Percentiles rank a stretch among this genome's conserved stretches.
These are phyloP conservation scores for Zoanthus sansibaricus DNA, from an alignment of 92 coral and sea anemone genomes.

Conservation along the genomic window DNA sequence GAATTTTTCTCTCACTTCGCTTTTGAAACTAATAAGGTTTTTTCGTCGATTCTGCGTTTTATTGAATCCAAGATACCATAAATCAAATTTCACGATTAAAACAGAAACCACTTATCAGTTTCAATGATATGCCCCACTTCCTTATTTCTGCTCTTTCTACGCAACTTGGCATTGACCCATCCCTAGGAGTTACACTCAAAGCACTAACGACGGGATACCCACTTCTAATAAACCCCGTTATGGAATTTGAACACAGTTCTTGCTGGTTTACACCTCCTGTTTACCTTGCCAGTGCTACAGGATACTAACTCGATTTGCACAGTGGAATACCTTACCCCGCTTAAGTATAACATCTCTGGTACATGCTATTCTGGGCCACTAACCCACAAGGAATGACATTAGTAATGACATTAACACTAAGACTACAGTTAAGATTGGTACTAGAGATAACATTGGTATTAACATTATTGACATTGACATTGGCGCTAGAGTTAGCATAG, in stretches of 20 bases:
- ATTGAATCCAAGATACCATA: slow-evolving; percentile 44
- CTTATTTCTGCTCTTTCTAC: slow-evolving; percentile 20
- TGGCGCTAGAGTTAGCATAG: no score
- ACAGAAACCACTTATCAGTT: slow-evolving; percentile 24
- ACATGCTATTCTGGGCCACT: slow-evolving; percentile 15
- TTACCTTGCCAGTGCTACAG: not conserved
- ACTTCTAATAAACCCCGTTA: not conserved
- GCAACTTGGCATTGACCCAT: not conserved
- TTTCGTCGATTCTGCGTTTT: slow-evolving; percentile 43
- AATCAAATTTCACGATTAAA: slow-evolving; percentile 20
- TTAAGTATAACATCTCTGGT: not conserved
- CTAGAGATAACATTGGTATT: no score
- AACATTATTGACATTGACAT: no score
- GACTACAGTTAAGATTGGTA: no score
- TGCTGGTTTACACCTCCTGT: slow-evolving; percentile 1
- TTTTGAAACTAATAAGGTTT: slow-evolving; percentile 49
- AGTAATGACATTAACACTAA: no score
- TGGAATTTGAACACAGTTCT: not conserved
- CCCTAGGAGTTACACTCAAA: slow-evolving; percentile 11
- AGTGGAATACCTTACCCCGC: not conserved
- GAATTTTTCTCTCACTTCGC: slow-evolving; percentile 45
- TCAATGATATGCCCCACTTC: slow-evolving; percentile 48
- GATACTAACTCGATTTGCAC: not conserved
- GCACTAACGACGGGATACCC: not conserved
- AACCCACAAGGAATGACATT: not conserved